phyloP scores from a whole-genome alignment of 2,888 invertebrate species.

The Eupsilia transversa region DNA sequence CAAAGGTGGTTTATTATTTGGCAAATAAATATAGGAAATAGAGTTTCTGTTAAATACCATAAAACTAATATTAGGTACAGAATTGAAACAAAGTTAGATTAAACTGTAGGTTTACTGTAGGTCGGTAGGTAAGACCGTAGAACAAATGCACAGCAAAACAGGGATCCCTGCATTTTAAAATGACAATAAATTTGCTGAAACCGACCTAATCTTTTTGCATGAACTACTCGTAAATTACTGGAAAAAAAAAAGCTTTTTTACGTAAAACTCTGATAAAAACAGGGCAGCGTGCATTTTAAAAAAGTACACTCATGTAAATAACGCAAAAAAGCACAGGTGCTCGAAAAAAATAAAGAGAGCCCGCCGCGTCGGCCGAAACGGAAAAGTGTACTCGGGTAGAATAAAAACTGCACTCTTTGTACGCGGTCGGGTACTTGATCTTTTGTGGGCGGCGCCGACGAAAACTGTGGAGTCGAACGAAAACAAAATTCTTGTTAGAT shows the following conservation, averaged over 20 bases:
- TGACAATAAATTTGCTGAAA: conserved; percentile 34
- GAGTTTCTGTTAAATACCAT: too few species aligned
- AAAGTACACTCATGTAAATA: conserved; percentile 69
- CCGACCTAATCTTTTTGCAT: conserved; percentile 33
- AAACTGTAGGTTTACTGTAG: neutral
- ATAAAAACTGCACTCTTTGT: conserved; percentile 84
- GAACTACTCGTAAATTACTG: conserved; percentile 47
- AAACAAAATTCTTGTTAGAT: neutral
- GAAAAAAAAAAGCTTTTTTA: conserved; percentile 46
- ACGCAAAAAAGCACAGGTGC: conserved; percentile 81
- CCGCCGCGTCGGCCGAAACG: conserved; percentile 75
- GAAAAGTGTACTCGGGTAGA: conserved; percentile 83
- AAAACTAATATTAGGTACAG: neutral
- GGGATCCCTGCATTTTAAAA: conserved; percentile 25
- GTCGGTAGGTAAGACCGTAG: neutral
- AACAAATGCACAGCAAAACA: conserved; percentile 1
- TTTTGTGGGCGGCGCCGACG: conserved; percentile 77
- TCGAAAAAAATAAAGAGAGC: conserved; percentile 79
- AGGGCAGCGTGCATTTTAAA: conserved; percentile 56
- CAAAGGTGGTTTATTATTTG: neutral
- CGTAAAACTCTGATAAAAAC: conserved; percentile 54
- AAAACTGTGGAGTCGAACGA: conserved; percentile 70
- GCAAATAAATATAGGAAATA: too few species aligned
- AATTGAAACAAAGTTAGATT: neutral
- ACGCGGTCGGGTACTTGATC: conserved; percentile 84